Evolutionary conservation across 2,797 vertebrate genomes (phyloP), one percentile per base, ranked within the genome.

Genomic region (Cossypha dichroa): DNA sequence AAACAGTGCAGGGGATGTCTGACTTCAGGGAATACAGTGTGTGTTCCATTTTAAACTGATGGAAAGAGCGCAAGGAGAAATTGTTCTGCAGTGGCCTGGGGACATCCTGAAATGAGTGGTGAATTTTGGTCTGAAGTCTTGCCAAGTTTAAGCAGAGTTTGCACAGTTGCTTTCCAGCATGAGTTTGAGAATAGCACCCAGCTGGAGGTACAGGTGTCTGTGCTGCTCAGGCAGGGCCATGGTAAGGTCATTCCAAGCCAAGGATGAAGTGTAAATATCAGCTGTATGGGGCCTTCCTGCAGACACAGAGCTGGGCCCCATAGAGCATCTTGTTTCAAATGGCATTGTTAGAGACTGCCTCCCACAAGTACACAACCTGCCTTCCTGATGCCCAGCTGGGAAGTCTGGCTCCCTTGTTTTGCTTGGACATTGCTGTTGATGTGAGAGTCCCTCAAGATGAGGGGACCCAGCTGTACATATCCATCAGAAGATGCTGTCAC

Each of bases 121-220:
- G 62, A 62, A 51, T 82, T 91, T 75, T 75, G 38, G 48, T 93
- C 40, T 91, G 94, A 93, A 91, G 76, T 45, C n/a, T 28, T 84
- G 69, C 93, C 84, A 85, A 64, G 82, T 75, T 90, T 36, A 18
- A 78, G 85, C 29, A 10, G 64, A 86, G 36, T 26, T 79, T 85
- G 62, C 60, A 54, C 41, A 34, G 88, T 96, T 85, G 78, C 88
- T 92, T 92, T 91, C 28, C 68, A 75, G 64, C 46, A 15, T 20
- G 13, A 45, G 58, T 55, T 36, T 68, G 87, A 69, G 73, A 75
- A 33, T 72, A 73, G 51, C 66, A 54, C 52, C 40, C 95, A 90
- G 82, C 89, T 88, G 73, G 89, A 78, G 43, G 33, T 80, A 26
- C 88, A 68, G 7, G 6, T 66, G 52, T 66, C 85, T 88, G 49